Evolutionary conservation across 2,113 vertebrate genomes (phyloP).

Genomic region (Chloebia gouldiae): DNA sequence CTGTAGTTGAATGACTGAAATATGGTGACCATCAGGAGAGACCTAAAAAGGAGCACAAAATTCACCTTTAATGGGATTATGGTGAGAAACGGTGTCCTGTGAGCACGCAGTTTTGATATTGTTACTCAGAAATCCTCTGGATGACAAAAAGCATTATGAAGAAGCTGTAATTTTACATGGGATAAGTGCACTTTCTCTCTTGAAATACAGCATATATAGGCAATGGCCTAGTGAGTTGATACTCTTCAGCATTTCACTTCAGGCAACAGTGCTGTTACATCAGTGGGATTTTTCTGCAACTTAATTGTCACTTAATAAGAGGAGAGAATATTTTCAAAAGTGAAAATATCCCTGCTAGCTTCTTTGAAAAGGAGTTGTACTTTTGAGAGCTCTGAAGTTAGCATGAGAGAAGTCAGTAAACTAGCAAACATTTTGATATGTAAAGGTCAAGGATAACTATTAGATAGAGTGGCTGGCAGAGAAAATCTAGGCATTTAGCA

Average conservation of each 20-base stretch:
- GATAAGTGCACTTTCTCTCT: neutral
- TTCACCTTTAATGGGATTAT: neutral
- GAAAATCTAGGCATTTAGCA: neutral
- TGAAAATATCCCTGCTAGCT: neutral
- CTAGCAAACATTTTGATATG: neutral
- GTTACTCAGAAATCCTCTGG: neutral
- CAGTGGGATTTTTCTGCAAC: neutral
- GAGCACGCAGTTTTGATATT: neutral
- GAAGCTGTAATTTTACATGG: neutral
- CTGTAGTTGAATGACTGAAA: neutral
- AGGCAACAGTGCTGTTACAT: neutral
- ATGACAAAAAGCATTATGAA: neutral
- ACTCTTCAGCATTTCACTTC: neutral
- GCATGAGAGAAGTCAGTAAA: neutral
- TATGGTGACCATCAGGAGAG: neutral
- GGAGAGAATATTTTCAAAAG: neutral
- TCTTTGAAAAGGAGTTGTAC: neutral
- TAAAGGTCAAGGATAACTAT: neutral
- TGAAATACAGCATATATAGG: neutral
- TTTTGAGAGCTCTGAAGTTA: neutral
- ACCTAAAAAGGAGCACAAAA: neutral
- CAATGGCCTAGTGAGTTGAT: neutral
- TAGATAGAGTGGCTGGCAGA: neutral
- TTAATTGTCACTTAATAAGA: neutral
- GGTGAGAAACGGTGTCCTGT: neutral